These are phyloP conservation scores for Gambelia wislizenii DNA, from an alignment of 2,797 vertebrate genomes.

Conservation along the genomic window DNA sequence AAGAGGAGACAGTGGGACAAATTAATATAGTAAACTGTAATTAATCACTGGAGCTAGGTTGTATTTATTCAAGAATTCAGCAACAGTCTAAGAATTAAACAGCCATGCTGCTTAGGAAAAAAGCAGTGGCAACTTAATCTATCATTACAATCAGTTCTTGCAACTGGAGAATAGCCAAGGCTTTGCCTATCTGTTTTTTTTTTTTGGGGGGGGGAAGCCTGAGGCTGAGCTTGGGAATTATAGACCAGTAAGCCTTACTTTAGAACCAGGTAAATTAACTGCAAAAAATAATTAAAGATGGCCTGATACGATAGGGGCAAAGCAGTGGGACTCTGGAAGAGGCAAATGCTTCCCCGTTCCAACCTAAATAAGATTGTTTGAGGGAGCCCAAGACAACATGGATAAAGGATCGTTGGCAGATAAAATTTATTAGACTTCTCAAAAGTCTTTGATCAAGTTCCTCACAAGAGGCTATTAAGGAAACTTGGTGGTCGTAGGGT, in stretches of 20 bases:
- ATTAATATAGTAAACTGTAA: slow-evolving; percentile 27
- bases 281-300: slow-evolving; percentile 39
- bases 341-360: background rate
- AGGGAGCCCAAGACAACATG: background rate
- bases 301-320: background rate
- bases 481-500: background rate
- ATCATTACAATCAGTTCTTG: slow-evolving; percentile 24
- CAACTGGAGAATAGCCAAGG: background rate
- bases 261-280: slow-evolving; percentile 33
- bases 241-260: slow-evolving; percentile 23
- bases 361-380: slow-evolving; percentile 9
- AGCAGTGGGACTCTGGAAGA: background rate
- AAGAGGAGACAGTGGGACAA: slow-evolving; percentile 19
- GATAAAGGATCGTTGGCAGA: slow-evolving; percentile 9
- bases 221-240: slow-evolving; percentile 4
- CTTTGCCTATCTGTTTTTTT: background rate
- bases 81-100: slow-evolving; percentile 23
- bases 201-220: background rate
- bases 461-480: slow-evolving; percentile 25
- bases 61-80: slow-evolving; percentile 32
- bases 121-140: slow-evolving; percentile 5
- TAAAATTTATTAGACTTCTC: slow-evolving; percentile 31
- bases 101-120: background rate
- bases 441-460: slow-evolving; percentile 26
- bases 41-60: background rate